phyloP scores from a whole-genome alignment of 2,113 vertebrate genomes.

The Tenrec ecaudatus region DNA sequence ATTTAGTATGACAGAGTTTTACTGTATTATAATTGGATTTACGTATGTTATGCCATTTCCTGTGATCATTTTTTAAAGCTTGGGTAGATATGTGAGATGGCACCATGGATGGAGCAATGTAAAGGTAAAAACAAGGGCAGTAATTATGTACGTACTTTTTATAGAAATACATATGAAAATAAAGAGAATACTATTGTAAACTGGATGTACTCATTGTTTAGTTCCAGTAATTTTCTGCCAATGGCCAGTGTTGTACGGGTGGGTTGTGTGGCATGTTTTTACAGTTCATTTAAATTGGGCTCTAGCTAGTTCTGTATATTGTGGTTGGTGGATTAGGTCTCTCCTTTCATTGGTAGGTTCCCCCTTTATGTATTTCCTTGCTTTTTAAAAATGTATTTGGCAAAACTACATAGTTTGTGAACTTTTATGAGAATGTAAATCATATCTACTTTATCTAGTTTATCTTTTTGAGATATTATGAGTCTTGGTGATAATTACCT shows the following conservation, averaged over 20 bases:
- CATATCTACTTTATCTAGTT: not conserved
- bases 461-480: constrained; percentile 23
- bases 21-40: not conserved
- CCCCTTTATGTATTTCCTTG: not conserved
- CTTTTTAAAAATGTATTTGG: not conserved
- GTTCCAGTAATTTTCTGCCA: not conserved
- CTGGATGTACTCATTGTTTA: not conserved
- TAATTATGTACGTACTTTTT: constrained; percentile 14
- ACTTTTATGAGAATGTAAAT: constrained; percentile 38
- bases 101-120: not conserved
- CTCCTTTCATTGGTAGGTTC: constrained; percentile 1
- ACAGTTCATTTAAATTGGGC: constrained; percentile 36
- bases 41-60: not conserved
- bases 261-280: not conserved
- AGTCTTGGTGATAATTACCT: constrained; percentile 20
- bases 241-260: not conserved
- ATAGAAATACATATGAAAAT: not conserved
- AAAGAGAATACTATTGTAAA: not conserved
- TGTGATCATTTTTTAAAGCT: constrained; percentile 22
- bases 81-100: not conserved
- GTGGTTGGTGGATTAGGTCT: not conserved
- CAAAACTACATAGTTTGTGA: constrained; percentile 34
- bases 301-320: not conserved
- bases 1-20: constrained; percentile 1
- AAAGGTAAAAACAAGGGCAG: constrained; percentile 25